Evolutionary conservation across 2,797 vertebrate species (phyloP), one percentile per base, ranked within the genome.

Genomic region (Fistularia commersonii): DNA sequence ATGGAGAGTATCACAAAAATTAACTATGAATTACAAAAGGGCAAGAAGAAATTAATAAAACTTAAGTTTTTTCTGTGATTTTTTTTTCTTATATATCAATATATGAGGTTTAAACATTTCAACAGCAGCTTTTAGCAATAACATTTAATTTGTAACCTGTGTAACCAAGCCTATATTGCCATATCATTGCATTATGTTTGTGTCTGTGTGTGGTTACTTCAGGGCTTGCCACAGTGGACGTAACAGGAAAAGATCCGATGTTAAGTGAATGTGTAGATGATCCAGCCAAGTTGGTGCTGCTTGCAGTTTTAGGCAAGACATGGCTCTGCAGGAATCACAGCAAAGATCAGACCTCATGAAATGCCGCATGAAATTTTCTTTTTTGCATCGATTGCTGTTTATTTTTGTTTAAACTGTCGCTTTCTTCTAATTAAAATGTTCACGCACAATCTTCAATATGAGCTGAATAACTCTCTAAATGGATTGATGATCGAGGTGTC

Each of bases 311-410:
- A 43, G 75, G 40, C 41, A 72, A 45, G 32, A 82, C 1, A 1
- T 38, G 66, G 61, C 49, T 84, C 90, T 91, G 80, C 36, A 50
- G 51, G 74, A 8, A 72, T 57, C 42, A 77, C 12, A 77, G 1
- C 5, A 36, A 36, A 36, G 11, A 6, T 9, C 6, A 39, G 38
- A 39, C 23, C 23, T 23, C 23, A 23, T 23, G 23, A 23, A 23
- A 23, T 2, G 23, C 23, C 23, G 2, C 23, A 23, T 23, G 23
- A 23, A 23, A 23, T 23, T 23, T 23, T 23, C 23, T 23, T 23
- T 23, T 23, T 23, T 23, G 23, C 23, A 23, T 23, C 4, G 23
- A 23, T 23, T 23, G 23, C 23, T 23, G 23, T 23, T 23, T 23
- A 4, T 23, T 23, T 23, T 23, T 23, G 23, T 23, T 23, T 23